These are phyloP conservation scores for Tinea trinotella DNA, from an alignment of 2,888 invertebrate species.

Conservation along the genomic window DNA sequence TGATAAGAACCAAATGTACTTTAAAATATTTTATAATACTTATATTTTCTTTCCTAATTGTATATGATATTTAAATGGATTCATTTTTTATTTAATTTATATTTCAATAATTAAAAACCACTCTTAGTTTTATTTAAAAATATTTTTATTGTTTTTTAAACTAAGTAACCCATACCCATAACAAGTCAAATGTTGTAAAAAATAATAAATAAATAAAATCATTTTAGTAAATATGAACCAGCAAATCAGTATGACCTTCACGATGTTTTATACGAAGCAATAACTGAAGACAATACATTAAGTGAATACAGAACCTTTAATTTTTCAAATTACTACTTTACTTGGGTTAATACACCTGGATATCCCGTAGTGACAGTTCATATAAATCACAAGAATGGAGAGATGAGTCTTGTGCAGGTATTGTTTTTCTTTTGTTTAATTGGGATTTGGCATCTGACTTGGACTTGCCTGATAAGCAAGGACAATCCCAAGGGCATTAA, in stretches of 20 bases:
- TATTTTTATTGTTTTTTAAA: not conserved
- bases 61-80: too few species aligned
- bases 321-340: slow-evolving; percentile 62
- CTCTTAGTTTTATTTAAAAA: too few species aligned
- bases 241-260: slow-evolving; percentile 66
- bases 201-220: not conserved
- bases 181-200: too few species aligned
- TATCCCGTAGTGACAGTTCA: slow-evolving; percentile 72
- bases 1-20: too few species aligned
- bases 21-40: too few species aligned
- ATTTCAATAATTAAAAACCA: too few species aligned
- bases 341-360: slow-evolving; percentile 76
- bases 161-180: too few species aligned
- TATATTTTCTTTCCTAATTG: too few species aligned
- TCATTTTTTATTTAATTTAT: too few species aligned
- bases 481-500: too few species aligned
- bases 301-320: slow-evolving; percentile 41
- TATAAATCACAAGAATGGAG: slow-evolving; percentile 45
- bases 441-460: too few species aligned
- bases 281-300: slow-evolving; percentile 39
- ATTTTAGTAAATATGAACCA: slow-evolving; percentile 47
- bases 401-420: slow-evolving; percentile 51
- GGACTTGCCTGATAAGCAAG: too few species aligned
- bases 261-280: slow-evolving; percentile 51
- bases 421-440: slow-evolving; percentile 22